Conservation (phyloP, 2,113 vertebrate genomes). For the Pyxicephalus adspersus region DNA sequence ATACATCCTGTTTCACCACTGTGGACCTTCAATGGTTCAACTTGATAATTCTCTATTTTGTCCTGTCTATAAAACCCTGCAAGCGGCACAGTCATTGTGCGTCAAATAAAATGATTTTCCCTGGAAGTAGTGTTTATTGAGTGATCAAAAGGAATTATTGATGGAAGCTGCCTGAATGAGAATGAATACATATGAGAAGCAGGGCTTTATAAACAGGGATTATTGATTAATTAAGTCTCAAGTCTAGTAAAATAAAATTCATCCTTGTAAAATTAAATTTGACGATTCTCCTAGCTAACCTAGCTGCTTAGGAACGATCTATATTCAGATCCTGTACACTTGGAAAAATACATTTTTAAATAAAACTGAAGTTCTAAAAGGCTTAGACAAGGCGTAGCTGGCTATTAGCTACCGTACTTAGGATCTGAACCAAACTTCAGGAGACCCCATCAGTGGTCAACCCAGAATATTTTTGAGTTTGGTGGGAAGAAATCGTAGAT, state of each 20-base stretch:
- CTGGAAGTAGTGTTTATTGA: conserved; percentile 27
- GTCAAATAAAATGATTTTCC: conserved; percentile 42
- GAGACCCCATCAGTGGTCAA: too few relatives aligned
- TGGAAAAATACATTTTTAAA: too few relatives aligned
- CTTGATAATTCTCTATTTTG: neutral
- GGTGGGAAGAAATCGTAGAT: too few relatives aligned
- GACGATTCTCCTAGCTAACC: neutral
- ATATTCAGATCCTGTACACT: too few relatives aligned
- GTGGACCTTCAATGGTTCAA: neutral
- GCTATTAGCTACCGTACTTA: too few relatives aligned
- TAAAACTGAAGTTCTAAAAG: too few relatives aligned
- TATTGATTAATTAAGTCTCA: neutral
- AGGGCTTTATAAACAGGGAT: conserved; percentile 2
- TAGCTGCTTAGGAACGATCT: too few relatives aligned
- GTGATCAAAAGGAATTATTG: conserved; percentile 7
- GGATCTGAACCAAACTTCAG: too few relatives aligned
- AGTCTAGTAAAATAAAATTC: neutral
- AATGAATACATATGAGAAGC: neutral
- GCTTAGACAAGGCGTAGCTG: too few relatives aligned
- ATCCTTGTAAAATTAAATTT: neutral
- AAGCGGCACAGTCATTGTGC: neutral
- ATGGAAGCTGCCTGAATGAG: neutral
- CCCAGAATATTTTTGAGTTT: too few relatives aligned
- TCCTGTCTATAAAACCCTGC: conserved; percentile 8
- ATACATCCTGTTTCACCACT: too few relatives aligned